Evolutionary conservation across 1,140 invertebrate species (phyloP).

Genomic region (Phenacoccus solenopsis): DNA sequence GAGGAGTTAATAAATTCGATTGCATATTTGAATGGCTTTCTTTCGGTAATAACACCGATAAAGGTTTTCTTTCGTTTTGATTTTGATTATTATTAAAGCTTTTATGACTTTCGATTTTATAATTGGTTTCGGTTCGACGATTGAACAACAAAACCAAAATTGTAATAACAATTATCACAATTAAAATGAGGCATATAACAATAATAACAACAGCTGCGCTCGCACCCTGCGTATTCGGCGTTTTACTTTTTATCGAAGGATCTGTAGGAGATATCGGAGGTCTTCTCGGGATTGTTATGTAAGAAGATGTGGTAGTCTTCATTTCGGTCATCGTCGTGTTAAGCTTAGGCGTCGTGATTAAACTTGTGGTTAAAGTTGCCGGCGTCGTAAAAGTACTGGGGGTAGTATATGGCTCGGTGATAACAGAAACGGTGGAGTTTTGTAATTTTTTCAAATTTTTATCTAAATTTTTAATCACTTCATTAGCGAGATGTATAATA

Average conservation of each 20-base stretch:
- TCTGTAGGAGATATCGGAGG: not conserved
- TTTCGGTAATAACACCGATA: not conserved
- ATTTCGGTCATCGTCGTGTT: constrained; percentile 26
- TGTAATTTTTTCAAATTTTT: not conserved
- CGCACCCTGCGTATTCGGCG: not conserved
- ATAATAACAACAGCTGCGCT: not conserved
- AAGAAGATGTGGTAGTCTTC: not conserved
- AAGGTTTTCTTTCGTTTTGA: constrained; percentile 7
- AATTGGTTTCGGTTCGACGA: constrained; percentile 9
- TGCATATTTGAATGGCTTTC: constrained; percentile 11
- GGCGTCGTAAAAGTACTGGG: not conserved
- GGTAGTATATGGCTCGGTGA: constrained; percentile 5
- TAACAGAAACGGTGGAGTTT: not conserved
- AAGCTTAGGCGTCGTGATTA: not conserved
- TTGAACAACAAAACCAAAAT: not conserved
- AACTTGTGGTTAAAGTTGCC: not conserved
- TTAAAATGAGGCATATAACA: not conserved
- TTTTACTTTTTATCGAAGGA: not conserved
- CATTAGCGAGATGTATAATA: not conserved
- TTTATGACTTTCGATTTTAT: constrained; percentile 11
- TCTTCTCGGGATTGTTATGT: not conserved
- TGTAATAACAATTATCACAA: constrained; percentile 12
- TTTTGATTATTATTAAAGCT: constrained; percentile 9
- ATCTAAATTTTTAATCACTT: not conserved
- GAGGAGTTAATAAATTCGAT: not conserved